Evolutionary conservation across 1,140 invertebrate species (phyloP).

Genomic region (Apis dorsata): DNA sequence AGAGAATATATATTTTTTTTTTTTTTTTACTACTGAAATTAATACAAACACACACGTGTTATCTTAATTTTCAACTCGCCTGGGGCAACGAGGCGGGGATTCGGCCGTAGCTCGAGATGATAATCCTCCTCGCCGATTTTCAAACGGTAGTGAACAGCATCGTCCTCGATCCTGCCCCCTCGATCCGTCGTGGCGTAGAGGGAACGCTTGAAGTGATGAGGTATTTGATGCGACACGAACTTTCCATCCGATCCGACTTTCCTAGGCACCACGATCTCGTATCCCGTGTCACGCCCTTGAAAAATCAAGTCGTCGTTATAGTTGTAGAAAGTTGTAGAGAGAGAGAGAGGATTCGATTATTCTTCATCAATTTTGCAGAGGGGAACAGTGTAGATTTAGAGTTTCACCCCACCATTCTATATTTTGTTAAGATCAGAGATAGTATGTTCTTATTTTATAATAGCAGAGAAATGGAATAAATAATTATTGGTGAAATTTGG

Average conservation of each 20-base stretch:
- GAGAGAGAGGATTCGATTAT: too few relatives aligned
- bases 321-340: too few relatives aligned
- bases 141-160: conserved; percentile 75
- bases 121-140: conserved; percentile 70
- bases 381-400: too few relatives aligned
- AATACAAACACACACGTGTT: background rate
- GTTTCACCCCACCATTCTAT: too few relatives aligned
- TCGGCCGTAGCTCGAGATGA: conserved; percentile 75
- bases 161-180: conserved; percentile 43
- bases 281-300: conserved; percentile 63
- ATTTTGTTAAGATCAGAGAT: too few relatives aligned
- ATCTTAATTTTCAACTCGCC: conserved; percentile 12
- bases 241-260: conserved; percentile 72
- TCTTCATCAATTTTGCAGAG: too few relatives aligned
- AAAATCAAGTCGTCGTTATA: conserved; percentile 13
- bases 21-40: background rate
- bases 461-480: too few relatives aligned
- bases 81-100: conserved; percentile 67
- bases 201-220: conserved; percentile 66
- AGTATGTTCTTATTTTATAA: too few relatives aligned
- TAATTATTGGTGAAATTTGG: too few relatives aligned
- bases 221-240: conserved; percentile 73
- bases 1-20: background rate
- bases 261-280: conserved; percentile 72
- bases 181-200: conserved; percentile 47